Evolutionary conservation across 2,888 invertebrate species (phyloP), one percentile per base, ranked within the genome.

Genomic region (Melanostoma mellinum): DNA sequence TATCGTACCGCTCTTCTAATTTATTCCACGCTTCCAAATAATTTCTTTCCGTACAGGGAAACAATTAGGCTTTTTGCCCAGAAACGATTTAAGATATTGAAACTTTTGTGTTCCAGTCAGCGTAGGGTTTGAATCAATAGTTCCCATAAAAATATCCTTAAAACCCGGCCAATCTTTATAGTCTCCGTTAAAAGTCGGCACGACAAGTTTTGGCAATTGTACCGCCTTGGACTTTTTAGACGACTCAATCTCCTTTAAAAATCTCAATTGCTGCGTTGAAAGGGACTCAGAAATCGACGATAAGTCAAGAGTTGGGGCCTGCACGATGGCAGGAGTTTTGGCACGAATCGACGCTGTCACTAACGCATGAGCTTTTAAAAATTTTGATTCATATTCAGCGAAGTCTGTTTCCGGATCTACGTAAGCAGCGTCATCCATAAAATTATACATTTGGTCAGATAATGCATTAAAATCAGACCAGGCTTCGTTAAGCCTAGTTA

Each of bases 141-240:
- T 50, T 50, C 32, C 50, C 3, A 50, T 6, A 30, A 50, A 50
- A 1, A 50, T 50, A 5, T 50, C 50, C 9, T 50, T 50, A 10
- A 48, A 48, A 20, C 48, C 48, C 4, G 48, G 48, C 48, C 48
- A 48, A 20, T 48, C 48, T 20, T 48, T 48, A 30, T 48, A 48
- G 30, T 30, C 48, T 5, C 48, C 48, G n/a, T 48, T 48, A 48
- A 48, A 48, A 20, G 20, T 20, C 8, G 50, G 50, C 6, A 50
- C 50, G 4, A 30, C 4, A 30, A 50, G 50, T 8, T 30, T 3
- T 9, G 50, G 50, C 6, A 50, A 8, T 50, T 50, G 30, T 6
- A 6, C 8, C 8, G 4, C 48, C 30, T 30, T 30, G 48, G 30
- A 6, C 5, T 20, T 48, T 20, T 30, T 3, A 20, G 20, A 20